phyloP scores from a whole-genome alignment of 2,113 vertebrate genomes.

The Psittacula cyanocephala region DNA sequence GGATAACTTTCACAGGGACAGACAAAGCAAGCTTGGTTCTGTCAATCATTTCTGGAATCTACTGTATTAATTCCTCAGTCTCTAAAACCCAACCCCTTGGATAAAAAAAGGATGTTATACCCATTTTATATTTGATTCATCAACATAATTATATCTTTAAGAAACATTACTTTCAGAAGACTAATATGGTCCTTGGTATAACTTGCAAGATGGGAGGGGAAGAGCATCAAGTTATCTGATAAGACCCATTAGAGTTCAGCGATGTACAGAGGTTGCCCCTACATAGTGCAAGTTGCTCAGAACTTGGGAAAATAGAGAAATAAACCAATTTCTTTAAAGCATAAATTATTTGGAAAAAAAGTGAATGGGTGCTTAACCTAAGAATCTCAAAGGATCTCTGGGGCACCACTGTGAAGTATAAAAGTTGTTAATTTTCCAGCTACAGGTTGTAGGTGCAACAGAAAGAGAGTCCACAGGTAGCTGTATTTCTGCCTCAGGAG shows the following conservation, averaged over 20 bases:
- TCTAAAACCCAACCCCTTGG: background rate
- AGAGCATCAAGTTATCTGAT: accelerated
- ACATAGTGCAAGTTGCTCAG: background rate
- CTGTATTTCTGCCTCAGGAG: background rate
- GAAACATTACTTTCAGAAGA: background rate
- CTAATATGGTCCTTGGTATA: background rate
- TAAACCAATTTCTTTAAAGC: background rate
- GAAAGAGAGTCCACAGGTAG: background rate
- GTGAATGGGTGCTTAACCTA: background rate
- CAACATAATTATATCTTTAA: background rate
- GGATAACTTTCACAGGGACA: background rate
- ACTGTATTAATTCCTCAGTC: background rate
- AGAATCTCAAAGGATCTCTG: background rate
- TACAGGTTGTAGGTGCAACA: background rate
- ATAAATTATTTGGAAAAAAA: background rate
- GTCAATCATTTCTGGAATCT: background rate
- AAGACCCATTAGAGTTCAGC: background rate
- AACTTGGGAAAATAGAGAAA: background rate
- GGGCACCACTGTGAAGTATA: background rate
- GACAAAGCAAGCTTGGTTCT: background rate
- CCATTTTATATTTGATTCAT: background rate
- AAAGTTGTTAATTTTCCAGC: background rate
- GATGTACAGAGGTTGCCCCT: background rate
- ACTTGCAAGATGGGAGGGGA: background rate
- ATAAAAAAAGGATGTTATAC: background rate